Evolutionary conservation across 2,113 vertebrate genomes (phyloP).

Genomic region (Ameiurus melas): DNA sequence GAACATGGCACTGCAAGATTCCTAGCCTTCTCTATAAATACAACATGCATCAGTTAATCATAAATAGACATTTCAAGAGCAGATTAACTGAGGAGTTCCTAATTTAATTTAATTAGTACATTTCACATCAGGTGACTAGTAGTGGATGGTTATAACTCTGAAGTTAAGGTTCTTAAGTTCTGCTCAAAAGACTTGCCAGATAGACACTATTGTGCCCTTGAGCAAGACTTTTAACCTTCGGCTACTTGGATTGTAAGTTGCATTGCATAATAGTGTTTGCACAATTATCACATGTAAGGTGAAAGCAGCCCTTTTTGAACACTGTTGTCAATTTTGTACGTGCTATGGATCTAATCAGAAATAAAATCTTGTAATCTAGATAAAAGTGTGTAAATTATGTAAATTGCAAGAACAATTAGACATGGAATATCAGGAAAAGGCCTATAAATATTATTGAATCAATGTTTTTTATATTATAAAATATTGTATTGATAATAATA

Average conservation of each 20-base stretch:
- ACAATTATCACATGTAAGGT: neutral
- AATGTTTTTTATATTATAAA: neutral
- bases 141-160: neutral
- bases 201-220: neutral
- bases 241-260: neutral
- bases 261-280: neutral
- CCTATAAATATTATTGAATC: neutral
- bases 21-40: neutral
- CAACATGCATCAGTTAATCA: constrained; percentile 1
- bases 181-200: neutral
- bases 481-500: too few species aligned
- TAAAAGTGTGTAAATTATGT: neutral
- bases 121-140: neutral
- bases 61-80: neutral
- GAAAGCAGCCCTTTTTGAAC: neutral
- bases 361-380: neutral
- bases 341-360: neutral
- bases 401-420: neutral
- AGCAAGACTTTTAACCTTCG: neutral
- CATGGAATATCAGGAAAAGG: neutral
- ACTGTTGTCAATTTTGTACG: neutral
- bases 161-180: neutral
- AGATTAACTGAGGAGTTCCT: neutral
- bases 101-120: neutral
- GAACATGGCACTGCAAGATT: neutral